A percentile compares a stretch with the other conserved stretches of the same genome.
phyloP scores from a whole-genome alignment of 1,140 invertebrate genomes.

The Laupala kohalensis region DNA sequence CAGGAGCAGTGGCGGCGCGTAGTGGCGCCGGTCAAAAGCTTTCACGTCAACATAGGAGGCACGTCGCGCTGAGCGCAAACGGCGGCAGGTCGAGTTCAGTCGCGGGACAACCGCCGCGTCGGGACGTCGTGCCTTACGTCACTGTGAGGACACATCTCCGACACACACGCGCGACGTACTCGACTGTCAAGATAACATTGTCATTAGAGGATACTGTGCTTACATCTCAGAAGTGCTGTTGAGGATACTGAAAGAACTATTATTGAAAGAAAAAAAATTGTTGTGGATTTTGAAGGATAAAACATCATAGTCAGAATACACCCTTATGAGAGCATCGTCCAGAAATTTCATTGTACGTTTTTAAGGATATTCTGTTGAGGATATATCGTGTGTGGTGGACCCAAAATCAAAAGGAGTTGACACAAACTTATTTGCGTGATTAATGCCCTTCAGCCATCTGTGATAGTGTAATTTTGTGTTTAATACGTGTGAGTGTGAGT shows the following conservation, averaged over 20 bases:
- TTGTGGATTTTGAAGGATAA: too few relatives aligned
- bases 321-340: too few relatives aligned
- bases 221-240: too few relatives aligned
- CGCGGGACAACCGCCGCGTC: background rate
- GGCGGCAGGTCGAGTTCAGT: background rate
- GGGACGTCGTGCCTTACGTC: background rate
- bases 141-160: background rate
- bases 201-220: background rate
- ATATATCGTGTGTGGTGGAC: too few relatives aligned
- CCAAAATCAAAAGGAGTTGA: background rate
- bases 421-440: background rate
- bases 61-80: too few relatives aligned
- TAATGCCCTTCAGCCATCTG: background rate
- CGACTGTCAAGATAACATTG: background rate
- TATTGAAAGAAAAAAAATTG: too few relatives aligned
- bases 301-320: too few relatives aligned
- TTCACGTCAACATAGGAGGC: background rate
- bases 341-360: too few relatives aligned
- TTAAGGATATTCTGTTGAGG: too few relatives aligned
- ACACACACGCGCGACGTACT: background rate
- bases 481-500: background rate
- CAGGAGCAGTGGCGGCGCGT: background rate
- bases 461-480: background rate
- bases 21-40: background rate
- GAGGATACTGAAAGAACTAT: too few relatives aligned